Evolutionary conservation across 2,113 vertebrate species (phyloP).

Genomic region (Platysternon megacephalum): DNA sequence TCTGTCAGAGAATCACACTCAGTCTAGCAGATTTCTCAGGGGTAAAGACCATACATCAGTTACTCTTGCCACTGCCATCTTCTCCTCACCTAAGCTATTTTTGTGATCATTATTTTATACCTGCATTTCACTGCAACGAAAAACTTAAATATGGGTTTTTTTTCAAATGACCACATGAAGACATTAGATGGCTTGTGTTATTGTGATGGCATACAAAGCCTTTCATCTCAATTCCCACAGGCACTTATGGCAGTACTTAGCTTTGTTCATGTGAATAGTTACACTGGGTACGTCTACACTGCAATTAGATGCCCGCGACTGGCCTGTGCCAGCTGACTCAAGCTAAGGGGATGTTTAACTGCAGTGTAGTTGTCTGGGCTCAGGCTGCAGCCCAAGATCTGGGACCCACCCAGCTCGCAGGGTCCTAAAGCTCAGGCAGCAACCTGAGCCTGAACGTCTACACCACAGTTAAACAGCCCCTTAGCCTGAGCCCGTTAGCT

Average conservation of each 20-base stretch:
- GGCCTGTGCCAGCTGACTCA: background rate
- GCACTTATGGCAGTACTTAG: background rate
- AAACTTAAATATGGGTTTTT: background rate
- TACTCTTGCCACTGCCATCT: background rate
- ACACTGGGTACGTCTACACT: background rate
- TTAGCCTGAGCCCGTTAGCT: background rate
- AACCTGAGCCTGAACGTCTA: background rate
- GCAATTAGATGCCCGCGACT: background rate
- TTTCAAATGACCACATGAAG: background rate
- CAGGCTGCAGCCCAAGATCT: background rate
- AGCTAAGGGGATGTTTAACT: background rate
- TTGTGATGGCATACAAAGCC: background rate
- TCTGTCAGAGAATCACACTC: background rate
- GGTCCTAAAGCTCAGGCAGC: background rate
- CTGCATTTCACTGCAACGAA: background rate
- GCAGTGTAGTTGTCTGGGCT: background rate
- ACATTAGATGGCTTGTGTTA: background rate
- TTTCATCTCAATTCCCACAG: background rate
- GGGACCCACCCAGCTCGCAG: background rate
- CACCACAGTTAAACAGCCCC: background rate
- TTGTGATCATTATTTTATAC: background rate
- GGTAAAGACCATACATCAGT: background rate
- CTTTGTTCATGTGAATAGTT: background rate
- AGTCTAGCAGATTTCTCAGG: background rate
- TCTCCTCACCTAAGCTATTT: background rate